Evolutionary conservation across 2,113 vertebrate genomes (phyloP).

Genomic region (Gobius niger): DNA sequence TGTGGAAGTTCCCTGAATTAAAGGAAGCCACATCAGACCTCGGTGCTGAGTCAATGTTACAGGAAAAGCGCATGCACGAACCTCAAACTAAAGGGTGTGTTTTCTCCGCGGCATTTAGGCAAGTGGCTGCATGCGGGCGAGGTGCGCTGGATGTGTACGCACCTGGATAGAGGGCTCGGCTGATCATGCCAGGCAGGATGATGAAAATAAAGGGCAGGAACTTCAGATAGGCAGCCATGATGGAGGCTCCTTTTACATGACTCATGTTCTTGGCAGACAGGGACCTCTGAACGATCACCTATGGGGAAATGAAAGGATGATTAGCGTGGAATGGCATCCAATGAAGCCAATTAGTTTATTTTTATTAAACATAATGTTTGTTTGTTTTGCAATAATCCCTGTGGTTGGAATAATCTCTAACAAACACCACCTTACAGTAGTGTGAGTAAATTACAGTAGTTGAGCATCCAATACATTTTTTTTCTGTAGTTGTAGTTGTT

Average conservation of each 20-base stretch:
- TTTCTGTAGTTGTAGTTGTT: too few relatives aligned
- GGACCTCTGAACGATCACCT: slow-evolving; percentile 91
- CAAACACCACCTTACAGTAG: too few relatives aligned
- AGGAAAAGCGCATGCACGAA: slow-evolving; percentile 5
- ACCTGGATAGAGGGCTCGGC: slow-evolving; percentile 91
- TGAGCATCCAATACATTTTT: too few relatives aligned
- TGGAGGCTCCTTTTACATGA: slow-evolving; percentile 87
- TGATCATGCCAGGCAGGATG: slow-evolving; percentile 92
- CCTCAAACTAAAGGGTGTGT: slow-evolving; percentile 43
- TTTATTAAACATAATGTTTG: too few relatives aligned
- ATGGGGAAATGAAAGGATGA: slow-evolving; percentile 2
- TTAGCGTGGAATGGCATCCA: neutral
- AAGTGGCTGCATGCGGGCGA: slow-evolving; percentile 42
- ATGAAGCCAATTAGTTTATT: neutral
- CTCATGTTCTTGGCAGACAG: slow-evolving; percentile 89
- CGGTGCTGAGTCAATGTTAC: slow-evolving; percentile 12
- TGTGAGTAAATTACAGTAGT: too few relatives aligned
- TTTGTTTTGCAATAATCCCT: too few relatives aligned
- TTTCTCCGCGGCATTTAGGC: slow-evolving; percentile 20
- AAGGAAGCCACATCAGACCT: neutral
- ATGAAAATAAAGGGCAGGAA: slow-evolving; percentile 90
- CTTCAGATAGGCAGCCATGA: slow-evolving; percentile 90
- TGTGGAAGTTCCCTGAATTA: neutral
- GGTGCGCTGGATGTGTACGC: slow-evolving; percentile 24
- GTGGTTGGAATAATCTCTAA: too few relatives aligned